phyloP scores from a whole-genome alignment of 2,113 vertebrate genomes.

The Campylorhamphus procurvoides region DNA sequence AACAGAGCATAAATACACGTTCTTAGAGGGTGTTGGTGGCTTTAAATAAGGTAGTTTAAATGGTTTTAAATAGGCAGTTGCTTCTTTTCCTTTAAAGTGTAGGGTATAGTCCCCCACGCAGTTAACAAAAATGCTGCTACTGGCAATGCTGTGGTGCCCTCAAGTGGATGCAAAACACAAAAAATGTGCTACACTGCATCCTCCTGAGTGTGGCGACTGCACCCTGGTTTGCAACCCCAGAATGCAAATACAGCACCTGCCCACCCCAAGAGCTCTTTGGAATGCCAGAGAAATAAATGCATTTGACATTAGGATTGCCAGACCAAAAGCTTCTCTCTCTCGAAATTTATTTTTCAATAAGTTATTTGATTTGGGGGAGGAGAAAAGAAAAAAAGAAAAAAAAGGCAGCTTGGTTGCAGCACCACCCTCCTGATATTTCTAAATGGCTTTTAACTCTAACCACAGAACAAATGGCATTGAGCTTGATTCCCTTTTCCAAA shows the following conservation, averaged over 20 bases:
- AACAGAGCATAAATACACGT: neutral
- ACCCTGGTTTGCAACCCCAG: neutral
- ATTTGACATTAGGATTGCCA: neutral
- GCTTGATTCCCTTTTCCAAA: neutral
- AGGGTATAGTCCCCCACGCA: fast-evolving
- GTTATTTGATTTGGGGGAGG: neutral
- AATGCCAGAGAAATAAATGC: neutral
- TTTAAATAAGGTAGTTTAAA: neutral
- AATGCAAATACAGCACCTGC: fast-evolving
- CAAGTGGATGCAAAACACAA: conserved; percentile 13
- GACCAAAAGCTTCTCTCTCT: neutral
- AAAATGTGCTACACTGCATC: fast-evolving
- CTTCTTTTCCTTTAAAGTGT: neutral
- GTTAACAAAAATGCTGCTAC: neutral
- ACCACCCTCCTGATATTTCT: neutral
- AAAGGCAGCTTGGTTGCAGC: fast-evolving
- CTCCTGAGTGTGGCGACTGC: fast-evolving
- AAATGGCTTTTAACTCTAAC: neutral
- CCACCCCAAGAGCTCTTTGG: neutral
- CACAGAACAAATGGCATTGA: neutral
- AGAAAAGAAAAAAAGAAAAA: no score
- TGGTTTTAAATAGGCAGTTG: no score
- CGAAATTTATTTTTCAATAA: neutral
- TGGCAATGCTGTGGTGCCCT: neutral
- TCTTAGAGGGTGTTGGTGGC: neutral